These are phyloP conservation scores for Cephalopterus ornatus DNA, from an alignment of 2,113 vertebrate genomes.

Conservation along the genomic window DNA sequence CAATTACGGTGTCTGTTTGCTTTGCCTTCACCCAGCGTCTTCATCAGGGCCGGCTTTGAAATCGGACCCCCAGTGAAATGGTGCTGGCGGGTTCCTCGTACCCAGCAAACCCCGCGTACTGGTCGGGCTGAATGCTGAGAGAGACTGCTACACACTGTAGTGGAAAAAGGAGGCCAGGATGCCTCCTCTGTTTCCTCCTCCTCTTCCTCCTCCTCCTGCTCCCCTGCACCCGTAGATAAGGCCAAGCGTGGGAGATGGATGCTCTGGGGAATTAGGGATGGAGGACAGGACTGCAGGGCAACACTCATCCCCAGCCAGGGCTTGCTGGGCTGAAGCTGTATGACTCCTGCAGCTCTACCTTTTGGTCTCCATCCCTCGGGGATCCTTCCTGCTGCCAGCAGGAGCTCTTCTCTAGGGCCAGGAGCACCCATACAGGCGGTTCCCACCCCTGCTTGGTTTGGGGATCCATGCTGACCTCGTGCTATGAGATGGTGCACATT, in stretches of 20 bases:
- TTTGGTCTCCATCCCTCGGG: not conserved
- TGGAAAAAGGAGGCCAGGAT: not conserved
- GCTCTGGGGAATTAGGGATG: not conserved
- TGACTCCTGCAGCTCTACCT: not conserved
- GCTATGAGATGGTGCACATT: accelerated
- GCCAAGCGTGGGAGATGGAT: not conserved
- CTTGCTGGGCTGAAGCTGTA: not conserved
- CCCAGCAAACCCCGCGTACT: not conserved
- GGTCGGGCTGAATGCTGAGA: not conserved
- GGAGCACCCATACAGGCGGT: accelerated
- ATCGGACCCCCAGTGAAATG: not conserved
- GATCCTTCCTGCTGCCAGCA: not conserved
- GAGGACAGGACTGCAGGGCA: not conserved
- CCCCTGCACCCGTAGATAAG: accelerated
- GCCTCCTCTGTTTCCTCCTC: not conserved
- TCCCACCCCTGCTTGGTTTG: not conserved
- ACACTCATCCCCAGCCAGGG: accelerated
- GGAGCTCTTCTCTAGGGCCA: accelerated
- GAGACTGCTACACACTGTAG: accelerated
- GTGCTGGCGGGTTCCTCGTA: not conserved
- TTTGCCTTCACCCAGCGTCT: not conserved
- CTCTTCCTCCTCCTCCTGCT: not conserved
- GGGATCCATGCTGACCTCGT: accelerated
- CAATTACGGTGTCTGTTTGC: constrained; percentile 42
- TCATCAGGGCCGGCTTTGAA: constrained; percentile 25